These are phyloP conservation scores for Caracal caracal DNA, from an alignment of 2,113 vertebrate genomes.

Conservation along the genomic window DNA sequence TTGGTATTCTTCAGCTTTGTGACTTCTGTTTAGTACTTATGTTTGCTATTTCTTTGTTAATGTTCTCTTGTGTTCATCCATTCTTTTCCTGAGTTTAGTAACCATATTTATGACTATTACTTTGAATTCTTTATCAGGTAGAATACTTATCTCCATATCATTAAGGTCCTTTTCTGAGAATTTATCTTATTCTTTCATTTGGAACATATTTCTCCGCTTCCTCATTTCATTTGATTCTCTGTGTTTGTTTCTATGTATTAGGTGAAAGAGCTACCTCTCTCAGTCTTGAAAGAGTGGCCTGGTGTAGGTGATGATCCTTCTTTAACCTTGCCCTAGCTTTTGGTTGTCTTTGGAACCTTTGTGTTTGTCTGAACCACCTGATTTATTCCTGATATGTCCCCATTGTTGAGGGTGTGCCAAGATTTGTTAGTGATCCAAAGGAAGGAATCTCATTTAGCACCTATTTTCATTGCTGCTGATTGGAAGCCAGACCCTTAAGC, in stretches of 20 bases:
- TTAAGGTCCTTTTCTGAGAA: background rate
- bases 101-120: background rate
- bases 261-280: background rate
- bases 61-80: background rate
- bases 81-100: background rate
- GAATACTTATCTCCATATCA: background rate
- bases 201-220: background rate
- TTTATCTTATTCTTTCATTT: background rate
- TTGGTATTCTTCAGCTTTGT: background rate
- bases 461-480: background rate
- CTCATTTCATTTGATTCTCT: background rate
- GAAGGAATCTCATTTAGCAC: background rate
- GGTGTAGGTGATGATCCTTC: background rate
- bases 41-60: background rate
- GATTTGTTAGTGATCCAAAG: background rate
- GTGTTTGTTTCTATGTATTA: background rate
- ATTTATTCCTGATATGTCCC: background rate
- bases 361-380: background rate
- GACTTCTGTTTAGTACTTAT: background rate
- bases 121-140: background rate
- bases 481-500: background rate
- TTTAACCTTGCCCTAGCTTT: background rate
- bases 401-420: background rate
- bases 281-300: background rate
- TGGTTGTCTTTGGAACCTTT: background rate